Evolutionary conservation across 2,888 invertebrate genomes (phyloP), one percentile per base, ranked within the genome.

Genomic region (Bugulina stolonifera): DNA sequence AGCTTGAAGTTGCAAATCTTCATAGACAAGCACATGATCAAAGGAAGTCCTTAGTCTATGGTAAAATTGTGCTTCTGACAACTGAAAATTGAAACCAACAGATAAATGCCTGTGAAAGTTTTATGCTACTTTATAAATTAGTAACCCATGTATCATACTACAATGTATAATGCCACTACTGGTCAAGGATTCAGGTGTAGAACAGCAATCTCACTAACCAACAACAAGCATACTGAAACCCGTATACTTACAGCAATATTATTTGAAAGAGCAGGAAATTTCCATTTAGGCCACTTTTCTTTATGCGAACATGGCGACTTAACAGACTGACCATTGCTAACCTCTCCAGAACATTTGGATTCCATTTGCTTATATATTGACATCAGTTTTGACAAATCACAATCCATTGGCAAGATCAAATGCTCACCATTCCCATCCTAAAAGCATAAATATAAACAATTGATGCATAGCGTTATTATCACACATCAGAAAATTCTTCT

Each of bases 11-110:
- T 86, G 83, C 73, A 87, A 84, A 79, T 92, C 88, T 80, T 92
- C 92, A 82, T 93, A 93, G 71, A 86, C 83, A 75, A 90, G 81
- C 64, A 91, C 88, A 71, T 86, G 85, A 77, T 89, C 86, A 74
- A 90, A 73, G 71, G 77, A 77, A 22, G 76, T 72, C 72, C 78
- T 74, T 29, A 85, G 73, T 71, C 78, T 79, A 2, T 52, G 69
- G 70, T 76, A 78, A 74, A 83, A 82, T 1, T 70, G 72, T 27
- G 75, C 73, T 75, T 83, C 81, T 69, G 76, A 75, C 73, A 73
- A 2, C 43, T 52, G n/a, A 22, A 52, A 43, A 5, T 43, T 43
- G 18, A 18, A 43, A 10, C n/a, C n/a, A n/a, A n/a, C n/a, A n/a
- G n/a, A n/a, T n/a, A n/a, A n/a, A n/a, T n/a, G n/a, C n/a, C n/a